Percentiles rank a stretch among this genome's conserved stretches.
These are phyloP conservation scores for Rotaria magnacalcarata DNA, from an alignment of 2,888 invertebrate species.

Conservation along the genomic window DNA sequence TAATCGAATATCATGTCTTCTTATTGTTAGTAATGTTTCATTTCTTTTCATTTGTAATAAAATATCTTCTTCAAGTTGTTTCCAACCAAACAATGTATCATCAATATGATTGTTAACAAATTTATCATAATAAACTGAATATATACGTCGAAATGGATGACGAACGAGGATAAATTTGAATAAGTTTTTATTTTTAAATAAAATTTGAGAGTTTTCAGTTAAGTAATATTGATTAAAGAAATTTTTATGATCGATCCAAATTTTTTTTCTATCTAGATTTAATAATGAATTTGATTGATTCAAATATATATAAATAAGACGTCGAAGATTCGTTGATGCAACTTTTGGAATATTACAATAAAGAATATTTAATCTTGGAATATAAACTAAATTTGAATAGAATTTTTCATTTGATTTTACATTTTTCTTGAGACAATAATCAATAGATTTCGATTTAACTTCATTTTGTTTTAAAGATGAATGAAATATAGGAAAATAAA, in stretches of 20 bases:
- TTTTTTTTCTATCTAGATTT: neutral
- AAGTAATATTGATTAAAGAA: neutral
- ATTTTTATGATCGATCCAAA: neutral
- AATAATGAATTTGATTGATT: neutral
- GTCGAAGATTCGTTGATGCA: conserved; percentile 30
- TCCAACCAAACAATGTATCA: conserved; percentile 28
- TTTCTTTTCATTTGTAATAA: neutral
- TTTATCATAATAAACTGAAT: conserved; percentile 17
- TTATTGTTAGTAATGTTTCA: neutral
- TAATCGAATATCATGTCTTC: neutral
- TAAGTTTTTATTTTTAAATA: neutral
- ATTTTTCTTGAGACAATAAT: neutral
- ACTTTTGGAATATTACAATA: conserved; percentile 27
- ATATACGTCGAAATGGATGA: conserved; percentile 35
- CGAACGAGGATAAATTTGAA: neutral
- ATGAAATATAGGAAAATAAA: neutral
- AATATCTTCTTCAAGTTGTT: conserved; percentile 33
- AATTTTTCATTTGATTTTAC: neutral
- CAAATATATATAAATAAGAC: neutral
- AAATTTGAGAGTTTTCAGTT: neutral
- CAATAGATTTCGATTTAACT: neutral
- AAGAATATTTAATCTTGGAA: neutral
- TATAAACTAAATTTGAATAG: conserved; percentile 1
- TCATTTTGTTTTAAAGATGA: neutral
- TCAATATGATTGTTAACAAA: conserved; percentile 16